Evolutionary conservation across 2,113 vertebrate species (phyloP).

Genomic region (Heliornis fulica): DNA sequence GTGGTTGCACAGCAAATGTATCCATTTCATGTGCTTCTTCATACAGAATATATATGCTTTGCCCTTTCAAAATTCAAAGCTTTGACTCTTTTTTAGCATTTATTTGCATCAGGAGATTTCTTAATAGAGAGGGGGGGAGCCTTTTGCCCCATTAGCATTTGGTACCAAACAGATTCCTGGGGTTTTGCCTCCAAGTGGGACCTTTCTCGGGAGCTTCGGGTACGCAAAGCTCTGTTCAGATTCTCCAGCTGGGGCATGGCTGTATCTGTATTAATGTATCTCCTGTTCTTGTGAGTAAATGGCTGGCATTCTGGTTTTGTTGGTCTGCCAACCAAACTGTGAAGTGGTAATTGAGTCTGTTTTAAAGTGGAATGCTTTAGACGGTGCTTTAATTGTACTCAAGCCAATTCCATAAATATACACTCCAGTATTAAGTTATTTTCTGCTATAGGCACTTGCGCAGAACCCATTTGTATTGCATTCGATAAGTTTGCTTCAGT

Average conservation of each 20-base stretch:
- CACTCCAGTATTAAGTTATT: conserved; percentile 25
- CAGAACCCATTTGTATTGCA: not conserved
- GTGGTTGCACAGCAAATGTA: not conserved
- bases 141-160: not conserved
- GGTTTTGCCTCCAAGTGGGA: not conserved
- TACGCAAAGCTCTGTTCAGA: conserved; percentile 2
- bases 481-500: conserved; percentile 34
- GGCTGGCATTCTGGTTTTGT: conserved; percentile 59
- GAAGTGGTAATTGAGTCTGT: conserved; percentile 59
- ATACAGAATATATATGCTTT: not conserved
- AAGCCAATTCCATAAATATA: conserved; percentile 19
- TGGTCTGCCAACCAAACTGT: conserved; percentile 46
- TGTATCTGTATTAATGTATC: conserved; percentile 55
- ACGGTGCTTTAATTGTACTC: conserved; percentile 54
- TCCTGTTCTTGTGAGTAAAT: conserved; percentile 59
- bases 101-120: not conserved
- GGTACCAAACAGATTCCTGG: not conserved
- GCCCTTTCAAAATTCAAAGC: not conserved
- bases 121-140: not conserved
- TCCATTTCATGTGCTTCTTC: not conserved
- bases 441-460: not conserved
- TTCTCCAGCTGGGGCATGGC: not conserved
- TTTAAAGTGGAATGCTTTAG: conserved; percentile 62
- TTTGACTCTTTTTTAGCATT: not conserved
- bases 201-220: not conserved